These are phyloP conservation scores for Colostygia pectinataria DNA, from an alignment of 2,888 invertebrate genomes.

Conservation along the genomic window DNA sequence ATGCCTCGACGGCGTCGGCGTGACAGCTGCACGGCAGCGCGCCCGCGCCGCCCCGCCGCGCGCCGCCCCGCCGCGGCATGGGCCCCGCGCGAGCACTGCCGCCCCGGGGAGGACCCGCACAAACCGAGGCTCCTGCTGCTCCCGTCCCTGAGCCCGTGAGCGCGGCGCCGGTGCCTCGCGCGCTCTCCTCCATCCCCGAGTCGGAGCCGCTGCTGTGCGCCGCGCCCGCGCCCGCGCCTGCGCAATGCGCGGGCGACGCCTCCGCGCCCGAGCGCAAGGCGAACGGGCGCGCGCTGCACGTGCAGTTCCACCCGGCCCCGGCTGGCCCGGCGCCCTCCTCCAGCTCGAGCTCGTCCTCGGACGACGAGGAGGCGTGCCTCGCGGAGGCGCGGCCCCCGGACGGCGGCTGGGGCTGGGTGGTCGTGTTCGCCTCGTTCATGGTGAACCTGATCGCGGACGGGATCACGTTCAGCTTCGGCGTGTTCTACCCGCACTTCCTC, in stretches of 20 bases:
- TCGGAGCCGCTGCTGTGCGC: slow-evolving; percentile 64
- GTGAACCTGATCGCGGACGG: slow-evolving; percentile 96
- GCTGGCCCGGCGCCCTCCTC: slow-evolving; percentile 67
- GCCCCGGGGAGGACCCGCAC: slow-evolving; percentile 76
- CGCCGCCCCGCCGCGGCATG: slow-evolving; percentile 75
- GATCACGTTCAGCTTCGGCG: slow-evolving; percentile 95
- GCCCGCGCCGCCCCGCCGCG: slow-evolving; percentile 70
- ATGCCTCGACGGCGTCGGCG: slow-evolving; percentile 65
- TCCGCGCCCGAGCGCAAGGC: slow-evolving; percentile 40
- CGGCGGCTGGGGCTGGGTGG: slow-evolving; percentile 97
- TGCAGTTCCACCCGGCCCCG: slow-evolving; percentile 67
- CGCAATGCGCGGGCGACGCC: slow-evolving; percentile 49
- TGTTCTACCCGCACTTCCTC: slow-evolving; percentile 93
- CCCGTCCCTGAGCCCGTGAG: slow-evolving; percentile 53
- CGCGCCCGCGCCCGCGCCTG: slow-evolving; percentile 32
- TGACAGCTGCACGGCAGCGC: slow-evolving; percentile 77
- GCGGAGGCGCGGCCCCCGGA: slow-evolving; percentile 90
- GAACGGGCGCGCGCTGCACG: slow-evolving; percentile 75
- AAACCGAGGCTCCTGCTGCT: slow-evolving; percentile 57
- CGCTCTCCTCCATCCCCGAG: slow-evolving; percentile 69
- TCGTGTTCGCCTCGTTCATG: slow-evolving; percentile 94
- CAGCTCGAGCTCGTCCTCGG: slow-evolving; percentile 81
- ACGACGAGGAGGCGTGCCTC: slow-evolving; percentile 84
- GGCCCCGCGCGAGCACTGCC: slow-evolving; percentile 70
- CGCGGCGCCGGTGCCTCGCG: slow-evolving; percentile 62